Evolutionary conservation across 2,888 invertebrate genomes (phyloP).

Genomic region (Cheilosia variabilis): DNA sequence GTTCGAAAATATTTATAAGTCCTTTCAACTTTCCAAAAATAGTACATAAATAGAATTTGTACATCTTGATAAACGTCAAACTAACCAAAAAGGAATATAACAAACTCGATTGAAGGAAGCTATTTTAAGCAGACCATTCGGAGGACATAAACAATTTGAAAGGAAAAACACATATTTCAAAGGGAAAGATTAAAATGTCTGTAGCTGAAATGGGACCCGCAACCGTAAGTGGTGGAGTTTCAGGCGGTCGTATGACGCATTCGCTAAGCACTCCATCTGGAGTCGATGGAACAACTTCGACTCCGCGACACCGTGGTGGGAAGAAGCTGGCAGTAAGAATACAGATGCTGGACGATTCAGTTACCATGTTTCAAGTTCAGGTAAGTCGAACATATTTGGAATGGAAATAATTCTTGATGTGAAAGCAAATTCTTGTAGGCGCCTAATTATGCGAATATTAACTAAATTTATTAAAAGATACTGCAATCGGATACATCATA

Average conservation of each 20-base stretch:
- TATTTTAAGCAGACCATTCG: conserved; percentile 9
- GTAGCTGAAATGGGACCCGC: conserved; percentile 82
- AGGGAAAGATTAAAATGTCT: conserved; percentile 78
- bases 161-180: neutral
- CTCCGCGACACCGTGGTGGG: conserved; percentile 92
- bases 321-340: conserved; percentile 95
- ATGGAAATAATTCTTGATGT: neutral
- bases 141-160: neutral
- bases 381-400: conserved; percentile 84
- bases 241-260: conserved; percentile 90
- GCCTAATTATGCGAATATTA: no score
- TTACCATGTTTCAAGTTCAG: conserved; percentile 97
- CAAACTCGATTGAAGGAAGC: neutral
- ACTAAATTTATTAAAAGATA: neutral
- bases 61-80: conserved; percentile 14
- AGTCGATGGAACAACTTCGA: conserved; percentile 88
- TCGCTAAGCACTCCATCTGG: conserved; percentile 93
- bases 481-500: no score
- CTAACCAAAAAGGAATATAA: conserved; percentile 9
- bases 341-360: conserved; percentile 94
- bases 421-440: neutral
- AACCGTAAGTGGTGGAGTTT: conserved; percentile 76
- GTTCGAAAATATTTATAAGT: conserved; percentile 31
- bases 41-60: conserved; percentile 16
- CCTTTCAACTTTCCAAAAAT: conserved; percentile 26